Percentiles rank a stretch among this genome's conserved stretches.
Evolutionary conservation across 2,888 invertebrate genomes (phyloP).

Genomic region (Cerastoderma edule): DNA sequence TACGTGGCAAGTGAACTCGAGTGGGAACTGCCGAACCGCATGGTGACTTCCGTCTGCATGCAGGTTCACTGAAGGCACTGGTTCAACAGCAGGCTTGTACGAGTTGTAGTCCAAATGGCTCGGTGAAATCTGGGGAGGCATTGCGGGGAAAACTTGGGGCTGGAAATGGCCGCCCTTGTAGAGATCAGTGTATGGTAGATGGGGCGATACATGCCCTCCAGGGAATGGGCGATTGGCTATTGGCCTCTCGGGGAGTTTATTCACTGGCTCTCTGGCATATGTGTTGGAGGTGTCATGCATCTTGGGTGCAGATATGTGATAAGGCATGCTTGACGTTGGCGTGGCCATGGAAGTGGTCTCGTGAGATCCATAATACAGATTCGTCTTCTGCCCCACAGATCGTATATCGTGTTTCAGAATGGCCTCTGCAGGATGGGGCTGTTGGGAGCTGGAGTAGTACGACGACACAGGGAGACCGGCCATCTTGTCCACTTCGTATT

Average conservation of each 20-base stretch:
- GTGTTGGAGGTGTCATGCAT: slow-evolving; percentile 1
- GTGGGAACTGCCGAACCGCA: not conserved
- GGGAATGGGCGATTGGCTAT: slow-evolving; percentile 22
- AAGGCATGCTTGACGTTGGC: slow-evolving; percentile 33
- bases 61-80: slow-evolving; percentile 22
- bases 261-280: slow-evolving; percentile 11
- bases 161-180: slow-evolving; percentile 49
- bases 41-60: slow-evolving; percentile 19
- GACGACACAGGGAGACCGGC: not conserved
- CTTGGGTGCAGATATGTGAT: slow-evolving; percentile 40
- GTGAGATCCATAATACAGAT: slow-evolving; percentile 45
- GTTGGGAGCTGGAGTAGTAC: slow-evolving; percentile 12
- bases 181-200: slow-evolving; percentile 33
- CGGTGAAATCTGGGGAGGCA: slow-evolving; percentile 43
- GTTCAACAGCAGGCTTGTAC: slow-evolving; percentile 21
- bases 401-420: slow-evolving; percentile 16
- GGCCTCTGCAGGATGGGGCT: not conserved
- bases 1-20: slow-evolving; percentile 20
- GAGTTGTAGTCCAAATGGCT: slow-evolving; percentile 39
- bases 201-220: slow-evolving; percentile 32
- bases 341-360: slow-evolving; percentile 7
- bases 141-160: slow-evolving; percentile 37
- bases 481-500: slow-evolving; percentile 29
- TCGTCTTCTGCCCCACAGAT: slow-evolving; percentile 30
- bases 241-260: slow-evolving; percentile 23